phyloP scores from a whole-genome alignment of 2,113 vertebrate genomes.

The Motacilla alba region DNA sequence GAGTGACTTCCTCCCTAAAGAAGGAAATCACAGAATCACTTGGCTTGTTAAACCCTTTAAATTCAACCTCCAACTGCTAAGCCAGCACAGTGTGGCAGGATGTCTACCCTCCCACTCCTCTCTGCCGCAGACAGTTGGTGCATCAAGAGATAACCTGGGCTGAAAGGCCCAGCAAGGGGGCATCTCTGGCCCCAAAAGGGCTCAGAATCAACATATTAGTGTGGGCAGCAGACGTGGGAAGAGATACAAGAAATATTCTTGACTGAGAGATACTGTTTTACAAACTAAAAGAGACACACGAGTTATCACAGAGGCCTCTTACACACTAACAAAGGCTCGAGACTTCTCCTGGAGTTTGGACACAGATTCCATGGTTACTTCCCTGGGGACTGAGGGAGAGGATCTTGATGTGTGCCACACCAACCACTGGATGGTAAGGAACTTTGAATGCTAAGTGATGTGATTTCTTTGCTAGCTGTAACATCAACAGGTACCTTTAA shows the following conservation, averaged over 20 bases:
- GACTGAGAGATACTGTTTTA: neutral
- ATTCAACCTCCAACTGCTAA: neutral
- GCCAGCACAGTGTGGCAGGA: neutral
- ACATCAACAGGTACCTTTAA: neutral
- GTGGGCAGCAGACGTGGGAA: neutral
- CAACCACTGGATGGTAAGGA: too few relatives aligned
- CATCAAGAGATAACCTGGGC: neutral
- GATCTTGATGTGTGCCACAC: neutral
- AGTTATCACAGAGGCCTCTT: neutral
- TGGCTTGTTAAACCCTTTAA: neutral
- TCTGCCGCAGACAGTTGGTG: accelerated
- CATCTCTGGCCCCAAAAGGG: neutral
- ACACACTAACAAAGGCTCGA: accelerated
- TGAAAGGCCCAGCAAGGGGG: neutral
- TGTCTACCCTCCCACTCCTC: accelerated
- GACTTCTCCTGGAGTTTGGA: neutral
- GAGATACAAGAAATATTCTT: neutral
- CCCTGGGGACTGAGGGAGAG: neutral
- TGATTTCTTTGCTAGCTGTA: too few relatives aligned
- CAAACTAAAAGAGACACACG: neutral
- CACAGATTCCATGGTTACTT: neutral
- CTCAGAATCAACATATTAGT: neutral
- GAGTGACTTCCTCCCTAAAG: too few relatives aligned
- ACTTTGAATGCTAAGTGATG: neutral
- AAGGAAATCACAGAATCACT: neutral